Base-by-base conservation (phyloP, 1,140 invertebrate genomes). In the Atta colombica region DNA sequence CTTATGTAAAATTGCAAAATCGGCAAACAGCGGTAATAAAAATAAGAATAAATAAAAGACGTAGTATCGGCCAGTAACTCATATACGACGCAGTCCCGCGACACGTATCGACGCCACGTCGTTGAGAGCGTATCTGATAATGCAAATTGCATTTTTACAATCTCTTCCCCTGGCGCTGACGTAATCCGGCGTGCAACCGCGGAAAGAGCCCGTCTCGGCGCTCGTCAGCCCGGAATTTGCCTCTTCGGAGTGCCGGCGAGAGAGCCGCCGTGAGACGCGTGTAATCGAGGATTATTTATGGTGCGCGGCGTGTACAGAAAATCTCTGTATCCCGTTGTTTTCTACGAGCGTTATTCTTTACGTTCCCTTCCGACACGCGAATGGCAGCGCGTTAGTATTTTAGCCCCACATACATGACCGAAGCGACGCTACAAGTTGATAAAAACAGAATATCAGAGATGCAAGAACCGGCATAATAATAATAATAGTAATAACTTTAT, bases 261-360 rank as follows among this genome's bases (percentile, higher is more conserved):
- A 84, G 80, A 84, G 80, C 55, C 66, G 39, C 39, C 80, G 80
- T 61, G 80, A 74, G 80, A 84, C 39, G 80, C 80, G 80, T 74
- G 80, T 75, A 84, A 75, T 84, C 80, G 80, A 84, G 80, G 55
- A 84, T 84, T 84, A 84, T 84, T 84, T 84, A 84, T 84, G 69
- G 71, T 84, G 60, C 53, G 21, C 69, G 69, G 28, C 80, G 28
- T 45, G 28, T 75, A 82, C 39, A 82, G 80, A 74, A 82, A 82
- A 74, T 85, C 72, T 77, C 60, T 31, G 58, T 69, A 28, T 55
- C 82, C 82, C 63, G 61, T 65, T 84, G 39, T 51, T 74, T 61
- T 61, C 55, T 84, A 61, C 69, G n/a, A 75, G 28, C 25, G 55
- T 72, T 81, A 58, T 72, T 81, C 35, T 72, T 58, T 68, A 60